phyloP scores from a whole-genome alignment of 2,113 vertebrate genomes.

The Haemorhous mexicanus region DNA sequence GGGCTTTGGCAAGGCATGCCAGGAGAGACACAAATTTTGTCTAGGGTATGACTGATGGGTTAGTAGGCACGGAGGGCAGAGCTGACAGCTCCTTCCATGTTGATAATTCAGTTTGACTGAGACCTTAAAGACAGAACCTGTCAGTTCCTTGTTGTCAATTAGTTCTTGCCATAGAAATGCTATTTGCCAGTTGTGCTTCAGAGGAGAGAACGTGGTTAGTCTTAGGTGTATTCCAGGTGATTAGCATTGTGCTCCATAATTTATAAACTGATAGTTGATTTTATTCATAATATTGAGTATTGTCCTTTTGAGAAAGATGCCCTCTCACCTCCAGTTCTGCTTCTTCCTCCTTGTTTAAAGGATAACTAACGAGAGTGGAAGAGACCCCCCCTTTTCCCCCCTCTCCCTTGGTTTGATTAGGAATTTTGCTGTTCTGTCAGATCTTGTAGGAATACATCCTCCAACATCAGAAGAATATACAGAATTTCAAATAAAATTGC shows the following conservation, averaged over 20 bases:
- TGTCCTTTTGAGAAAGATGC: background rate
- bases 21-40: background rate
- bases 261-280: background rate
- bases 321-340: background rate
- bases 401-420: background rate
- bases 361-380: background rate
- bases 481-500: background rate
- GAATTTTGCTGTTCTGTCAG: background rate
- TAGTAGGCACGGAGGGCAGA: background rate
- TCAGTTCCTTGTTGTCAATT: background rate
- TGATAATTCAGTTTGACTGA: background rate
- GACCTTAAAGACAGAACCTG: background rate
- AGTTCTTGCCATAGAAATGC: background rate
- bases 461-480: background rate
- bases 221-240: background rate
- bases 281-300: background rate
- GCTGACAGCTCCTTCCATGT: background rate
- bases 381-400: background rate
- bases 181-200: background rate
- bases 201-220: background rate
- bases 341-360: background rate
- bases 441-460: background rate
- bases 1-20: background rate
- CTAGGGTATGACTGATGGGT: background rate
- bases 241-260: background rate